These are phyloP conservation scores for Eilema griseolum DNA, from an alignment of 2,888 invertebrate species.

Conservation along the genomic window DNA sequence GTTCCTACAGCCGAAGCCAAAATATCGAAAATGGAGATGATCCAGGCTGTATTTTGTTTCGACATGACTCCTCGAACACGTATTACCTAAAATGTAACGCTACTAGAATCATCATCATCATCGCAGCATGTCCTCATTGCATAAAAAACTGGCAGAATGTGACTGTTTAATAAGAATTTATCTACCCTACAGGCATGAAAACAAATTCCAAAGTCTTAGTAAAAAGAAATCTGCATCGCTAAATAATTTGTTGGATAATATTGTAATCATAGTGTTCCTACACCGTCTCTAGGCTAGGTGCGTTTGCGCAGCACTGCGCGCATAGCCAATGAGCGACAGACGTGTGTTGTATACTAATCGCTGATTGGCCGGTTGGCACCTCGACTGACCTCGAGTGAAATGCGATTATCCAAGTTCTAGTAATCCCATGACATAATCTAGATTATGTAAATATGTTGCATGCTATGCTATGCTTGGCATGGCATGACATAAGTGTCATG, in stretches of 20 bases:
- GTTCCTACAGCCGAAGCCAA: no score
- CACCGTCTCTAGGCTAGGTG: slow-evolving; percentile 74
- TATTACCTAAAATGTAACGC: background rate
- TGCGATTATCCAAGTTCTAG: slow-evolving; percentile 79
- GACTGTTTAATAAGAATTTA: background rate
- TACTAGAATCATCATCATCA: no score
- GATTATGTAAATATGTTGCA: slow-evolving; percentile 59
- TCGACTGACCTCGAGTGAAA: slow-evolving; percentile 70
- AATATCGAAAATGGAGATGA: no score
- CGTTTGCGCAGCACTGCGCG: slow-evolving; percentile 68
- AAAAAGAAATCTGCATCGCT: background rate
- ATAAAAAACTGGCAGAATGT: background rate
- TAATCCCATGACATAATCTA: slow-evolving; percentile 85
- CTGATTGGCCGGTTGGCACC: slow-evolving; percentile 53
- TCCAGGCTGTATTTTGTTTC: no score
- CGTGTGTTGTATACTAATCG: slow-evolving; percentile 68
- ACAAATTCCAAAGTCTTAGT: background rate
- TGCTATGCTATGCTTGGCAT: background rate
- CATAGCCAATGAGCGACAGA: slow-evolving; percentile 73
- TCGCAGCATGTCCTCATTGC: no score
- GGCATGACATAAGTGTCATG: background rate
- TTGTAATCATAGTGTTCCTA: slow-evolving; percentile 76
- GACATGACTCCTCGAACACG: no score
- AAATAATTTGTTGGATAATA: slow-evolving; percentile 25
- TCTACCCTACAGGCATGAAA: background rate